A percentile compares a stretch with the other conserved stretches of the same genome.
Evolutionary conservation across 1,140 invertebrate species (phyloP).

Genomic region (Copidosoma floridanum): DNA sequence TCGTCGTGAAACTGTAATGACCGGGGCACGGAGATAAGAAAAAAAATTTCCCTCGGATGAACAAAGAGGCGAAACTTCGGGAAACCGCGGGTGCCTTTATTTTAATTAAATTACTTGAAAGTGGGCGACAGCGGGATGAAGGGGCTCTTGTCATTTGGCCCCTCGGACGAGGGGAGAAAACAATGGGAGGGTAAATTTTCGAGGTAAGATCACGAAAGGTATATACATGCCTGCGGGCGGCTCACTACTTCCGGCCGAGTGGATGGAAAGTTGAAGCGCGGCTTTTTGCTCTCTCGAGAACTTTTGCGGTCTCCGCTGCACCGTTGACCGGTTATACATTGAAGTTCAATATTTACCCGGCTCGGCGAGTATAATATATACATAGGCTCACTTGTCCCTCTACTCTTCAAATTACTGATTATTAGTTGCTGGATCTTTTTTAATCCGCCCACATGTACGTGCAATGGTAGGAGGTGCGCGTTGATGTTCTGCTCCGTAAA

Average conservation of each 20-base stretch:
- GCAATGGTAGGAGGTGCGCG: no score
- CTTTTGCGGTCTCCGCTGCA: background rate
- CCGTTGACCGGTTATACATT: constrained; percentile 11
- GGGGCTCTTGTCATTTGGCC: background rate
- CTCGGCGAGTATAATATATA: no score
- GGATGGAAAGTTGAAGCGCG: background rate
- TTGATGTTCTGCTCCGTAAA: no score
- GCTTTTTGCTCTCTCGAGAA: constrained; percentile 1
- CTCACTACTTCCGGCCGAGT: no score
- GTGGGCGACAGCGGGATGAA: background rate
- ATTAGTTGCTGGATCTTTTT: no score
- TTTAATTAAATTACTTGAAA: constrained; percentile 22
- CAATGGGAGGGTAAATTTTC: background rate
- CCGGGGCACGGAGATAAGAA: no score
- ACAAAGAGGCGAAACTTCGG: constrained; percentile 2
- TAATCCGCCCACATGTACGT: no score
- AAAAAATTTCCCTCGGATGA: background rate
- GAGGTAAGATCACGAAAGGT: background rate
- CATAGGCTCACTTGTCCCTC: background rate
- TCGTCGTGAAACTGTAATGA: no score
- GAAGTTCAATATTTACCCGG: constrained; percentile 18
- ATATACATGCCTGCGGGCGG: no score
- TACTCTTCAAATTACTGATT: no score
- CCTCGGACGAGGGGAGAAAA: background rate
- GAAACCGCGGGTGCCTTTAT: no score